Evolutionary conservation across 1,140 invertebrate genomes (phyloP), one percentile per base, ranked within the genome.

Genomic region (Coptotermes formosanus): DNA sequence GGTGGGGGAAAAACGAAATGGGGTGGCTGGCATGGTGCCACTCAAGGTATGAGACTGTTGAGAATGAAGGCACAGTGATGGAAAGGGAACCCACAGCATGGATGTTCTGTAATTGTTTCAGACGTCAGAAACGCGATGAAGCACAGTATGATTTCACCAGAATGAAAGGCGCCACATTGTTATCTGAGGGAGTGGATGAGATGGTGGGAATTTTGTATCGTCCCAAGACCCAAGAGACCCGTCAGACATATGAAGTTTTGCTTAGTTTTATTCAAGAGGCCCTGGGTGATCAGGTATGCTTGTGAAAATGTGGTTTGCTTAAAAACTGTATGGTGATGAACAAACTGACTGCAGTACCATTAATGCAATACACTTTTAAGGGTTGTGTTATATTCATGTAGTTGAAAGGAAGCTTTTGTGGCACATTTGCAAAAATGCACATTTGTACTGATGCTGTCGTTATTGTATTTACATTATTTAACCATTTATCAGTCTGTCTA

Each of bases 181-280:
- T 98, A 0, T 97, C 97, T 38, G 97, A 98, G 88, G 96, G 96
- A 87, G 94, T 97, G 64, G 97, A 98, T 90, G 97, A 98, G 89
- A 95, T 98, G 92, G 97, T 97, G 3, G 98, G 97, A 69, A 98
- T 99, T 88, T 92, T 98, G 55, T 99, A 99, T 91, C 93, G 97
- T 83, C 99, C 99, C 2, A 97, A 99, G 91, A 99, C 98, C 0
- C 97, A 98, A 91, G 98, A 99, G 92, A 99, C 99, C 0, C 92
- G 97, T 86, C 97, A 99, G 90, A 99, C 98, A 0, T 99, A 99
- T 89, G 98, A 99, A 91, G 94, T 99, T 44, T 92, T 99, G 55
- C 92, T 99, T 6, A 98, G 96, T 89, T 98, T 99, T 89, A 98
- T 99, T 89, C 98, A 99, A 92, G 97, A 98, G 89, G 96, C 97